Evolutionary conservation across 2,113 vertebrate genomes (phyloP), one percentile per base, ranked within the genome.

Genomic region (Halichoerus grypus): DNA sequence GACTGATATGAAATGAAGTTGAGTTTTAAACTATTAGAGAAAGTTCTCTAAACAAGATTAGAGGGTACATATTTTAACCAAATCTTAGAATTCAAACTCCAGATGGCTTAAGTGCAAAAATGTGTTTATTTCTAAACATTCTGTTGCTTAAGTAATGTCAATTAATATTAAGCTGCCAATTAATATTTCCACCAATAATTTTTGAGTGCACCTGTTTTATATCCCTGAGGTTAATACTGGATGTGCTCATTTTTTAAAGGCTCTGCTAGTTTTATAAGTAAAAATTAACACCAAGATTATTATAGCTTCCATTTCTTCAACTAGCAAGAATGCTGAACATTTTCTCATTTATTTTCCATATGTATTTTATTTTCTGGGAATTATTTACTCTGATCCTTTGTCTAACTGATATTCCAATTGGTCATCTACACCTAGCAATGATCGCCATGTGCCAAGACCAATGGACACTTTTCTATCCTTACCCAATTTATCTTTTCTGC

Each of bases 281-380:
- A 96, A 86, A 95, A 65, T 89, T 67, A 92, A 65, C 59, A 93
- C 65, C 42, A 65, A 65, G 65, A 91, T 61, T 83, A 24, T 57
- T 51, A 77, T 0, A 71, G 51, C 36, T 49, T 89, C 65, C 59
- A 91, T 33, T 69, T 96, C 49, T 88, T 57, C 71, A 42, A 82
- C 76, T 88, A 92, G 71, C 36, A 65, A 53, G 19, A 95, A 89
- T 90, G 84, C 22, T 74, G 77, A 71, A 72, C 5, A 80, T 24
- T 71, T 95, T 71, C 65, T 63, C 24, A 61, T 63, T 88, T 90
- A 89, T 4, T 81, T 80, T 80, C 24, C 88, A 92, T 21, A 42
- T 46, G 33, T 61, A 79, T 46, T 94, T 88, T 84, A 83, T 80
- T 88, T 95, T 83, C 87, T 77, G n/a, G 67, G 67, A 96, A 92